Conservation (phyloP, 35 echinoderm and acorn worm genomes). For the Apostichopus parvimensis region DNA sequence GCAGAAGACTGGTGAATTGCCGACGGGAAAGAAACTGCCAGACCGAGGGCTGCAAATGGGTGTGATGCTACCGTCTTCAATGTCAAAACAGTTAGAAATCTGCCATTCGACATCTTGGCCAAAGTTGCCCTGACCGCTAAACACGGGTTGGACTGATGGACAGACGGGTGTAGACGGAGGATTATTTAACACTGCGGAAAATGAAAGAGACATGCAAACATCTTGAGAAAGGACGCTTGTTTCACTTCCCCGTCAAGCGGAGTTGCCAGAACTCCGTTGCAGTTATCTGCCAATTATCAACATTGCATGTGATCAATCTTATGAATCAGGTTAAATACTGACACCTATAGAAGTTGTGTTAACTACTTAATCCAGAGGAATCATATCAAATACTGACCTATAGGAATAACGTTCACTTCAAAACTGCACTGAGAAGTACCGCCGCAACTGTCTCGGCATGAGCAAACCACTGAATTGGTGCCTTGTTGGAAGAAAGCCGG, state of each 20-base stretch:
- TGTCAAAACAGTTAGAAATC: not conserved
- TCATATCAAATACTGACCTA: not conserved
- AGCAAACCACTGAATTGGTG: not conserved
- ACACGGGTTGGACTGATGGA: conserved; percentile 5
- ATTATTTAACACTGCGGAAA: not conserved
- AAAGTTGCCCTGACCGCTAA: not conserved
- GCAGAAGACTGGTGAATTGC: not conserved
- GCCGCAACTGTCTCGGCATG: not conserved
- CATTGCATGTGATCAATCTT: no score
- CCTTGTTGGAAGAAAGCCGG: not conserved
- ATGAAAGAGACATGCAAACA: no score
- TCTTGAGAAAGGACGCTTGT: no score
- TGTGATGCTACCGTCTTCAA: not conserved
- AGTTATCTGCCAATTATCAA: no score
- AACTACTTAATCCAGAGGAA: no score
- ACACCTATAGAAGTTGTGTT: no score
- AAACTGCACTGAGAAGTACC: not conserved
- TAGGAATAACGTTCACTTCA: not conserved
- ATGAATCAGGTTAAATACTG: no score
- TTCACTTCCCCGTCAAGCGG: no score
- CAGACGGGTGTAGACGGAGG: not conserved
- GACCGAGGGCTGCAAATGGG: not conserved
- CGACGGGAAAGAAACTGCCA: not conserved
- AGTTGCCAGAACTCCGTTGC: no score
- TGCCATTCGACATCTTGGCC: not conserved